These are phyloP conservation scores for Drosophila azteca DNA, from an alignment of 1,140 invertebrate genomes.

Conservation along the genomic window DNA sequence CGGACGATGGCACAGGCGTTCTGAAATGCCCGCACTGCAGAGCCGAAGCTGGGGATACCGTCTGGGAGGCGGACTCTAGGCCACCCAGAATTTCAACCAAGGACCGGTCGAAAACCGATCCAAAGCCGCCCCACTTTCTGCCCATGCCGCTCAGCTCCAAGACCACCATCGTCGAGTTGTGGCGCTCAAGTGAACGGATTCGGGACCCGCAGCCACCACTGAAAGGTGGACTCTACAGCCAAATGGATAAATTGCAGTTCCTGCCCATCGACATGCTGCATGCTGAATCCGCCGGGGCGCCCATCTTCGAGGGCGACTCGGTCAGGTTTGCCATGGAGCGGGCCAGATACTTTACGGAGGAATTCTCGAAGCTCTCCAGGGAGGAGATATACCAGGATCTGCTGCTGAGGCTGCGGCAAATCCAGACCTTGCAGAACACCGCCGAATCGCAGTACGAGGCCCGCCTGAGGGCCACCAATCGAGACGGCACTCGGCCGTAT, in stretches of 20 bases:
- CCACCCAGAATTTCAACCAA: no score
- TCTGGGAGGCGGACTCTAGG: no score
- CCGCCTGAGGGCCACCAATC: background rate
- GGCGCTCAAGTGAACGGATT: no score
- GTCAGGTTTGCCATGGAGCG: background rate
- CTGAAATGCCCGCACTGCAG: no score
- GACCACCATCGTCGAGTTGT: no score
- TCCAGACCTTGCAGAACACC: constrained; percentile 30
- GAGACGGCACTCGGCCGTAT: no score
- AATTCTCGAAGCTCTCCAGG: constrained; percentile 2
- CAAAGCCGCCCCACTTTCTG: no score
- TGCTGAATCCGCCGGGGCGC: background rate
- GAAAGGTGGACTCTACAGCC: constrained; percentile 8
- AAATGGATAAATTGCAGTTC: background rate
- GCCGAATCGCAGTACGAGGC: background rate
- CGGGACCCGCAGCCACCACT: background rate
- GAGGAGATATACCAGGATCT: constrained; percentile 11
- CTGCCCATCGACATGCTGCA: constrained; percentile 12
- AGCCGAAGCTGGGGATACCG: no score
- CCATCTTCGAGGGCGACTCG: background rate
- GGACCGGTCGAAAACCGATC: no score
- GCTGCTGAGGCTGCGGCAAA: constrained; percentile 14
- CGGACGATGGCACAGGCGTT: no score
- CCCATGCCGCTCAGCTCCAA: no score
- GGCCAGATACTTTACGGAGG: background rate